Evolutionary conservation across 2,888 invertebrate genomes (phyloP), one percentile per base, ranked within the genome.

Genomic region (Euzophera pinguis): DNA sequence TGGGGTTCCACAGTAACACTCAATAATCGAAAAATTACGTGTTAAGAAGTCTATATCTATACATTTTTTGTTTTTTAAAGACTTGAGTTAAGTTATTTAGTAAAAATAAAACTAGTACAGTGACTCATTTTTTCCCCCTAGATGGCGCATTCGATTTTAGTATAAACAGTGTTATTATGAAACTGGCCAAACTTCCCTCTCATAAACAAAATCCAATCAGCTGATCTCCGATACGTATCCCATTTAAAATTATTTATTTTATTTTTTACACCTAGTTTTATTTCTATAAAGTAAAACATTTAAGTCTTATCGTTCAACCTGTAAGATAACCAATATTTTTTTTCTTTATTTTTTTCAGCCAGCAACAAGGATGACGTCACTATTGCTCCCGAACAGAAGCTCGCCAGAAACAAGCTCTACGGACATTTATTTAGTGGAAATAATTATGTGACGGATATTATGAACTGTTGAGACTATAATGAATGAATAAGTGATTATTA

Each of bases 361-460:
- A 32, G 8, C 39, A 6, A 7, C 32, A 49, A 49, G 13, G 29
- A 50, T 61, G 52, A 62, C 58, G 60, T 53, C 65, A 52, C 38
- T 47, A 64, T 58, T 43, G n/a, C 37, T 27, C 43, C 53, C 58
- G 54, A 60, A 56, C 38, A 53, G 48, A 43, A 54, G 47, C 7
- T 16, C 34, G 13, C 16, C 17, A 16, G 34, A 34, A 43, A 17
- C 12, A 3, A 6, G 9, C 13, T 32, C 7, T 9, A 38, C 41
- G 10, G 42, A 49, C 27, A 52, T 48, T 5, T 43, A 56, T 34
- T 55, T 57, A 53, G 61, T 57, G 49, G 62, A 55, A 53, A 61
- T 62, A 75, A 78, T 66, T 76, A 85, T 84, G 85, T 87, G 86
- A 86, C 85, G 68, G 74, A 78, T 65, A 67, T 66, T 73, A 70